These are phyloP conservation scores for Dioctria rufipes DNA, from an alignment of 2,888 invertebrate species.

Conservation along the genomic window DNA sequence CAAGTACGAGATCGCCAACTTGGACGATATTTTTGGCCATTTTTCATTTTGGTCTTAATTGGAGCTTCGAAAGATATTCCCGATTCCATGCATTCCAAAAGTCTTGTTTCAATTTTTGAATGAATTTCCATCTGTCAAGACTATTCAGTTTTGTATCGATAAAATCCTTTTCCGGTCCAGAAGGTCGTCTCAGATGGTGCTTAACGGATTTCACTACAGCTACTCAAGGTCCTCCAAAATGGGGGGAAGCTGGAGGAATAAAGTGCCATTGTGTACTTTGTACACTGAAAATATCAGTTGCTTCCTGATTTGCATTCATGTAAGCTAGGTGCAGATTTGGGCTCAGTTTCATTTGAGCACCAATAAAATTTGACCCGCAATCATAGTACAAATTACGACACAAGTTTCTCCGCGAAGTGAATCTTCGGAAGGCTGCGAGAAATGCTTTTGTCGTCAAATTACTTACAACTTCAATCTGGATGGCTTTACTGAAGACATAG, in stretches of 20 bases:
- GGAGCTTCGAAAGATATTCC: background rate
- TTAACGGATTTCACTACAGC: background rate
- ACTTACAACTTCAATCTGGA: no score
- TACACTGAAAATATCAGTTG: background rate
- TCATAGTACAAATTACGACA: background rate
- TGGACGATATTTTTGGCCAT: background rate
- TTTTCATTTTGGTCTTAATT: background rate
- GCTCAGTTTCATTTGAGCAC: background rate
- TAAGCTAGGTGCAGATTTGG: background rate
- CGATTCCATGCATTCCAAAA: slow-evolving; percentile 3
- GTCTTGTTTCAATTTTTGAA: slow-evolving; percentile 17
- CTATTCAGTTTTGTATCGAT: background rate
- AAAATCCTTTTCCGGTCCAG: slow-evolving; percentile 15
- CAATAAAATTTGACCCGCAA: slow-evolving; percentile 25
- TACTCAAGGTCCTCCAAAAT: no score
- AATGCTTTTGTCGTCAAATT: no score
- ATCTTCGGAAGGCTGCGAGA: no score
- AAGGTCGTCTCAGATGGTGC: slow-evolving; percentile 18
- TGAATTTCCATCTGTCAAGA: background rate
- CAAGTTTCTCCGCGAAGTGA: no score
- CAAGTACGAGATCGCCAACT: background rate
- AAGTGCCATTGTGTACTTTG: no score
- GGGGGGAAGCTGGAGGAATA: no score
- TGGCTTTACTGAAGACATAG: no score
- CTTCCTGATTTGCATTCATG: background rate